These are phyloP conservation scores for Gambelia wislizenii DNA, from an alignment of 2,797 vertebrate genomes.

Conservation along the genomic window DNA sequence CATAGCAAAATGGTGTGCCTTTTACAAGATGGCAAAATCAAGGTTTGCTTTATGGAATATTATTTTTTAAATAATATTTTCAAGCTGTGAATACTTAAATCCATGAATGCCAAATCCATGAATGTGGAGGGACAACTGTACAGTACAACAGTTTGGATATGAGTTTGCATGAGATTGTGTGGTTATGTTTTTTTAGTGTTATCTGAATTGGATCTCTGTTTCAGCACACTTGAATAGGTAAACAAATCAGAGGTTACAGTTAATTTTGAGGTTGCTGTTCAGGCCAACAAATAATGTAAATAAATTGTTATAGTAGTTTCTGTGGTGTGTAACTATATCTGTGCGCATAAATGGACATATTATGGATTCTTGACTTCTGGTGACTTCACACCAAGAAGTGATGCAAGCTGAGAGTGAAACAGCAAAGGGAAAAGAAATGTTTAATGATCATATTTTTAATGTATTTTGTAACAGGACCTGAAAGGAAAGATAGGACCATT, in stretches of 20 bases:
- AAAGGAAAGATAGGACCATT: background rate
- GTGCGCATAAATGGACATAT: background rate
- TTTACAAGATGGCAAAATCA: too few relatives aligned
- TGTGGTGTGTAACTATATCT: background rate
- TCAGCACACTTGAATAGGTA: background rate
- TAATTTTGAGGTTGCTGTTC: background rate
- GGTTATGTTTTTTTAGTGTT: background rate
- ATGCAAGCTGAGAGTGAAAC: background rate
- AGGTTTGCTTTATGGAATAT: too few relatives aligned
- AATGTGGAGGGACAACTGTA: too few relatives aligned
- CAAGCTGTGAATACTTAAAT: too few relatives aligned
- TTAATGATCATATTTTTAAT: background rate
- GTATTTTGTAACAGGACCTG: background rate
- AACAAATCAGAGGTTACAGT: background rate
- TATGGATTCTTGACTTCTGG: background rate
- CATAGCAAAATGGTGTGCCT: too few relatives aligned
- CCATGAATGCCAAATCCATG: too few relatives aligned
- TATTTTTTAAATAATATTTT: too few relatives aligned
- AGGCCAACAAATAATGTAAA: background rate
- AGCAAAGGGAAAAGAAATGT: background rate
- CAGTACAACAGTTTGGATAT: background rate
- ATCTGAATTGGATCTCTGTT: background rate
- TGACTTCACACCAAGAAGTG: background rate
- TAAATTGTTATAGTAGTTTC: background rate
- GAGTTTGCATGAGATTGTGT: background rate